phyloP scores from a whole-genome alignment of 2,113 vertebrate species.

The Serinus canaria region DNA sequence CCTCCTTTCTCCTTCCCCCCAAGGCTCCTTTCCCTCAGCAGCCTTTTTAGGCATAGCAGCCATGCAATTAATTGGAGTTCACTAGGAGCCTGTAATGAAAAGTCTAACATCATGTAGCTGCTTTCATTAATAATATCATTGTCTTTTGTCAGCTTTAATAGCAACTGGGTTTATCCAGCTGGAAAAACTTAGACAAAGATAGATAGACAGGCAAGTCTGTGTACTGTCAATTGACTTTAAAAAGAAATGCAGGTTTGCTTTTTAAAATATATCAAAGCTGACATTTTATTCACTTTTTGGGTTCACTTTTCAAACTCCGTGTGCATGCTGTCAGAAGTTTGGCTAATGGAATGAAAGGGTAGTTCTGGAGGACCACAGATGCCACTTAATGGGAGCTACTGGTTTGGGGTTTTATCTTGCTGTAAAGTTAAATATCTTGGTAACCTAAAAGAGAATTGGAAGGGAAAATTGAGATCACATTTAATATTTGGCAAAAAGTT shows the following conservation, averaged over 20 bases:
- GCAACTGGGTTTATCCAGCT: conserved; percentile 64
- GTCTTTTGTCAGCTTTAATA: conserved; percentile 67
- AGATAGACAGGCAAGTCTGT: conserved; percentile 51
- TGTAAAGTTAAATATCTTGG: not conserved
- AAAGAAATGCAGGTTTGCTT: conserved; percentile 51
- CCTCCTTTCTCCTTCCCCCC: not conserved
- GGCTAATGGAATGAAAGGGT: not conserved
- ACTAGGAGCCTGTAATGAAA: conserved; percentile 53
- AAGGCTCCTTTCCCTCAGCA: not conserved
- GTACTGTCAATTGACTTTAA: conserved; percentile 63
- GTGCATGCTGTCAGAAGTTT: conserved; percentile 22
- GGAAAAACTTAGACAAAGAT: conserved; percentile 71
- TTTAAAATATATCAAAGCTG: conserved; percentile 52
- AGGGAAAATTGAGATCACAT: not conserved
- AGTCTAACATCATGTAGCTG: conserved; percentile 46
- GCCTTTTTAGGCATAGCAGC: conserved; percentile 30
- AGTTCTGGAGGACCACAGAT: not conserved
- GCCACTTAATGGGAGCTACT: not conserved
- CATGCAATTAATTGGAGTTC: conserved; percentile 63
- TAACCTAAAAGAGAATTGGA: not conserved
- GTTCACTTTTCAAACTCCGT: conserved; percentile 43
- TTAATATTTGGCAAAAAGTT: not conserved
- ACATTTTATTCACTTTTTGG: conserved; percentile 34
- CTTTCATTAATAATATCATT: conserved; percentile 70
- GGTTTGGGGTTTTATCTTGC: not conserved